A percentile compares a stretch with the other conserved stretches of the same genome.
Evolutionary conservation across 2,888 invertebrate species (phyloP).

Genomic region (Cloeon dipterum): DNA sequence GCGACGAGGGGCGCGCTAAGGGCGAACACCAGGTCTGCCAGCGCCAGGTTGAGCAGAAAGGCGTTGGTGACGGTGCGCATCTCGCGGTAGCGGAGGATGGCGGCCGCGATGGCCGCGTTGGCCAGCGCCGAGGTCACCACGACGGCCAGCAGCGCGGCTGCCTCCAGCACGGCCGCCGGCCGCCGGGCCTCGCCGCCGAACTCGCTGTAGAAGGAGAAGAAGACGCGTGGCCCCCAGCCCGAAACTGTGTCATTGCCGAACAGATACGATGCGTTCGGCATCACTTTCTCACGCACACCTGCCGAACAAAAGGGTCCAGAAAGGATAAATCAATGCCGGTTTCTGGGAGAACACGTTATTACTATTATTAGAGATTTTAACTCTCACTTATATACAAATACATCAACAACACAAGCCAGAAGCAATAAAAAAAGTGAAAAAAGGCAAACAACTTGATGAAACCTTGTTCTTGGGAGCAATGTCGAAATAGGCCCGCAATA

Average conservation of each 20-base stretch:
- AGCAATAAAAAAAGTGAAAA: too few species aligned
- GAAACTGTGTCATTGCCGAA: constrained; percentile 22
- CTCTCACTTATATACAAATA: too few species aligned
- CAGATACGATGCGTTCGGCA: constrained; percentile 21
- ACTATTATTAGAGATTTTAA: too few species aligned
- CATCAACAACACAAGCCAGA: too few species aligned
- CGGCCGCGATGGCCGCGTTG: constrained; percentile 25
- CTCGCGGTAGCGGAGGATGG: constrained; percentile 25
- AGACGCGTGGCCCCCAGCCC: constrained; percentile 28
- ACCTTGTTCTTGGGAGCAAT: too few species aligned
- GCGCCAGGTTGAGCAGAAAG: constrained; percentile 32
- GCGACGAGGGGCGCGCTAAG: constrained; percentile 27
- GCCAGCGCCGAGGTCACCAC: constrained; percentile 24
- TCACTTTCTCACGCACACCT: too few species aligned
- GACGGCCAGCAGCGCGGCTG: constrained; percentile 19
- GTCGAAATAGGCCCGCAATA: too few species aligned
- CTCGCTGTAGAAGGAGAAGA: constrained; percentile 30
- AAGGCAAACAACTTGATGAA: too few species aligned
- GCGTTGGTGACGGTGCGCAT: constrained; percentile 31
- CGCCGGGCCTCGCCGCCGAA: constrained; percentile 18
- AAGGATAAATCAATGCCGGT: too few species aligned
- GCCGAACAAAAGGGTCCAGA: too few species aligned
- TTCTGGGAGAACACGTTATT: too few species aligned
- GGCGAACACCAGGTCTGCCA: constrained; percentile 35
- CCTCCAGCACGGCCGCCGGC: constrained; percentile 17